Percentiles rank a stretch among this genome's conserved stretches.
Evolutionary conservation across 2,113 vertebrate species (phyloP).

Genomic region (Brachypodius melanocephalos): DNA sequence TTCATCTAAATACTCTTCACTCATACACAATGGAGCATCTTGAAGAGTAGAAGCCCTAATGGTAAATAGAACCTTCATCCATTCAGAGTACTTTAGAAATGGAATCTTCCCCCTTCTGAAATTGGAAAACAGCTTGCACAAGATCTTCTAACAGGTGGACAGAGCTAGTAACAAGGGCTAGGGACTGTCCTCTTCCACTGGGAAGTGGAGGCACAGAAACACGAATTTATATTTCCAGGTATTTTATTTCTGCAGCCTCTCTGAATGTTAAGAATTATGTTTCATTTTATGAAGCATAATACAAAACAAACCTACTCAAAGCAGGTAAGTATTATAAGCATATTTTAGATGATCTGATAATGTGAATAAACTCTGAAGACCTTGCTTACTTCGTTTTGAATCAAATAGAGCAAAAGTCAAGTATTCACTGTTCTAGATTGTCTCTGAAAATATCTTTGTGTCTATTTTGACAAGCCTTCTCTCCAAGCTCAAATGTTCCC

Average conservation of each 20-base stretch:
- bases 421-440: neutral
- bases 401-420: neutral
- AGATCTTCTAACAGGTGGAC: neutral
- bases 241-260: neutral
- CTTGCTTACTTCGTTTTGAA: neutral
- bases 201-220: neutral
- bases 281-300: neutral
- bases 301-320: neutral
- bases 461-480: slow-evolving; percentile 31
- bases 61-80: neutral
- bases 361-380: neutral
- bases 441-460: neutral
- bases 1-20: neutral
- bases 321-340: neutral
- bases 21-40: neutral
- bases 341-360: neutral
- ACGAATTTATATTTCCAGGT: neutral
- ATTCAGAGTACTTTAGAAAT: neutral
- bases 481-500: neutral
- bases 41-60: neutral
- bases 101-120: neutral
- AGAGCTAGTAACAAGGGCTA: neutral
- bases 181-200: accelerated
- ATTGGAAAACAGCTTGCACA: neutral
- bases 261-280: neutral